Conservation (phyloP, 2,797 vertebrate species). For the Melanotaenia trifasciata region DNA sequence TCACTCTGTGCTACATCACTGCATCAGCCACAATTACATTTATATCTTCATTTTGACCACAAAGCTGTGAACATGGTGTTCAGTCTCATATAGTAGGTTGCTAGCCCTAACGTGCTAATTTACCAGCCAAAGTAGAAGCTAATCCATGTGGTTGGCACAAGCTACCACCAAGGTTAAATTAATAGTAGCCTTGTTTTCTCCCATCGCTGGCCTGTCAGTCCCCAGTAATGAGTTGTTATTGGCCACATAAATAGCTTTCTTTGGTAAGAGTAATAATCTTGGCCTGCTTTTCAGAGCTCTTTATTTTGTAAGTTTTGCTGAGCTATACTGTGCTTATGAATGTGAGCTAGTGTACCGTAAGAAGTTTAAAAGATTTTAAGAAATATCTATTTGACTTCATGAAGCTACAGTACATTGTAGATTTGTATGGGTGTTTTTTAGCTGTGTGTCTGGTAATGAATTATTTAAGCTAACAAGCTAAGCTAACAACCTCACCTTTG, state of each 20-base stretch:
- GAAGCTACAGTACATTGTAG: neutral
- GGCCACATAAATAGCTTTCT: neutral
- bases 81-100: neutral
- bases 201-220: neutral
- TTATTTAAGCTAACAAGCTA: neutral
- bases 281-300: neutral
- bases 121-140: neutral
- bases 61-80: neutral
- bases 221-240: neutral
- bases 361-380: neutral
- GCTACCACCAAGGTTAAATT: neutral
- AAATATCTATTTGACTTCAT: neutral
- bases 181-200: neutral
- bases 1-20: neutral
- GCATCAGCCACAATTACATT: neutral
- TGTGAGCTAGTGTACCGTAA: neutral
- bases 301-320: neutral
- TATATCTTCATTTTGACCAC: neutral
- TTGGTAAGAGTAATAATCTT: neutral
- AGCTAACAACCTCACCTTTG: neutral
- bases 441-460: neutral
- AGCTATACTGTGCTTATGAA: neutral
- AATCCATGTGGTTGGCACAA: neutral
- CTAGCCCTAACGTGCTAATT: neutral
- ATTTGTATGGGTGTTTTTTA: neutral